These are phyloP conservation scores for Bagarius yarrelli DNA, from an alignment of 2,113 vertebrate species.

Conservation along the genomic window DNA sequence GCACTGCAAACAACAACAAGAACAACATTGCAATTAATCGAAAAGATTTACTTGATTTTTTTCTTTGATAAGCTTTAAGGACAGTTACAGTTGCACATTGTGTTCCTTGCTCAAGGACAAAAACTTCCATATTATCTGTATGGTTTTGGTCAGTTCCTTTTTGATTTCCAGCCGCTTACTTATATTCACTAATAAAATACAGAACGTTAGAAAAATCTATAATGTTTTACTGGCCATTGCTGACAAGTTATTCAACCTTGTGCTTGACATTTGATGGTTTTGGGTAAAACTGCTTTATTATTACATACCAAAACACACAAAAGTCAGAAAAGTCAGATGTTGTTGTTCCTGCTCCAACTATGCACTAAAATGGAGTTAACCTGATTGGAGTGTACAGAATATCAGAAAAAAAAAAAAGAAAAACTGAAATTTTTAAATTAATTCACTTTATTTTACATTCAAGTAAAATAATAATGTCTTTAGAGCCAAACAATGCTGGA, in stretches of 20 bases:
- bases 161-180: not conserved
- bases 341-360: too few relatives aligned
- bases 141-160: not conserved
- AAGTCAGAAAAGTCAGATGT: too few relatives aligned
- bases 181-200: not conserved
- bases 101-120: conserved; percentile 6
- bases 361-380: too few relatives aligned
- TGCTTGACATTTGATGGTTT: not conserved
- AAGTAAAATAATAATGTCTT: conserved; percentile 1
- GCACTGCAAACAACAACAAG: conserved; percentile 10
- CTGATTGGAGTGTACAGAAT: not conserved
- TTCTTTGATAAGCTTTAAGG: conserved; percentile 11
- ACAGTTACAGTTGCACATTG: not conserved
- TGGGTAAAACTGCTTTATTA: not conserved
- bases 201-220: not conserved
- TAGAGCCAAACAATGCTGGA: not conserved
- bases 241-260: not conserved
- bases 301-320: not conserved
- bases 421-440: conserved; percentile 5
- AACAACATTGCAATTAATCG: not conserved
- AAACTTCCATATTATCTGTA: not conserved
- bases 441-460: conserved; percentile 45
- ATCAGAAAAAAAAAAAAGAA: conserved; percentile 17
- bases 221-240: not conserved
- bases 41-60: not conserved